Evolutionary conservation across 2,888 invertebrate species (phyloP).

Genomic region (Crocallis elinguaria): DNA sequence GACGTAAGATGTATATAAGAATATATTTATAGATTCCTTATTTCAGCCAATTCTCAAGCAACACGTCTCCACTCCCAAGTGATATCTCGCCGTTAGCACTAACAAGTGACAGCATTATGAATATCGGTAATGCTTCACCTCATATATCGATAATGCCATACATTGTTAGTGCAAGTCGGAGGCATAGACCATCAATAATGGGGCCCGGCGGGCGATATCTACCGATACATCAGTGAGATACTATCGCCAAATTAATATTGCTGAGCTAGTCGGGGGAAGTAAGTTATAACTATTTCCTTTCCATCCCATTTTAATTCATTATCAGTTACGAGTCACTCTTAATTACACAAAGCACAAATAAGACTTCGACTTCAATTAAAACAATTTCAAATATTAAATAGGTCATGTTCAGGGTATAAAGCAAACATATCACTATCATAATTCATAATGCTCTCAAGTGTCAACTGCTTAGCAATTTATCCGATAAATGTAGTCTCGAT

Average conservation of each 20-base stretch:
- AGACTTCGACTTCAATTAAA: too few relatives aligned
- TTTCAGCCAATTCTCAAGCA: too few relatives aligned
- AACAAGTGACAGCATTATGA: constrained; percentile 62
- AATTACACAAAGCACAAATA: too few relatives aligned
- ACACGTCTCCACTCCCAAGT: too few relatives aligned
- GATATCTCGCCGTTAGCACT: constrained; percentile 31
- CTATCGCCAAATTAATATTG: constrained; percentile 72
- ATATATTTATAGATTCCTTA: too few relatives aligned
- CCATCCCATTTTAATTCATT: too few relatives aligned
- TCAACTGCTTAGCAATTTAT: neutral
- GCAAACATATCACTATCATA: too few relatives aligned
- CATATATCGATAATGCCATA: constrained; percentile 25
- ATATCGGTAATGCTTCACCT: constrained; percentile 56
- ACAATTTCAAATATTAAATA: too few relatives aligned
- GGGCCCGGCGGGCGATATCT: constrained; percentile 55
- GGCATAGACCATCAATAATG: constrained; percentile 58
- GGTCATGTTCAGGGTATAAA: too few relatives aligned
- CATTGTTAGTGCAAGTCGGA: constrained; percentile 39
- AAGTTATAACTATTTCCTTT: constrained; percentile 19
- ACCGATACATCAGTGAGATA: constrained; percentile 72
- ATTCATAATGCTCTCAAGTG: neutral
- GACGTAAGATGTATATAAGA: too few relatives aligned
- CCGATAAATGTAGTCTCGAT: constrained; percentile 1
- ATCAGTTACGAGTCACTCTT: too few relatives aligned
- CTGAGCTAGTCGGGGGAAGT: constrained; percentile 22